A percentile compares a stretch with the other conserved stretches of the same genome.
These are phyloP conservation scores for Nycticorax nycticorax DNA, from an alignment of 2,113 vertebrate species.

Conservation along the genomic window DNA sequence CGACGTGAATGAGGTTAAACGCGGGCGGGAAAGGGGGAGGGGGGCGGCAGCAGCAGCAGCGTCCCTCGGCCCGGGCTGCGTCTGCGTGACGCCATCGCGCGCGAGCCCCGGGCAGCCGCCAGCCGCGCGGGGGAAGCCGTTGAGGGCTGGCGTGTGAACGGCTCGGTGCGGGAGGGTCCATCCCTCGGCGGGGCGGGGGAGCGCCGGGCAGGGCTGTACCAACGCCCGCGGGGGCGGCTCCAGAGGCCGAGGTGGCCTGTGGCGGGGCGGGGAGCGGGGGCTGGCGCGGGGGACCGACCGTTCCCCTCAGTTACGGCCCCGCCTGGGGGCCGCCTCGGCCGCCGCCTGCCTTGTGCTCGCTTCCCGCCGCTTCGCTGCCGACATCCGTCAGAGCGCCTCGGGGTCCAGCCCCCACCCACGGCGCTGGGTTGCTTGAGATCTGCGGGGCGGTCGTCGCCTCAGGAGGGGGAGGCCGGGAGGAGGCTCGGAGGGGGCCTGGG, in stretches of 20 bases:
- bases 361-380: neutral
- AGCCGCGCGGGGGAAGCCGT: accelerated
- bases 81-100: accelerated
- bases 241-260: accelerated
- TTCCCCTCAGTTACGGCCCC: accelerated
- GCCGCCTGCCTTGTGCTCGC: accelerated
- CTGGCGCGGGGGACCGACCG: accelerated
- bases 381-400: accelerated
- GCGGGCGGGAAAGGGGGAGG: too few relatives aligned
- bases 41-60: too few relatives aligned
- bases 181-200: neutral
- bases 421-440: too few relatives aligned
- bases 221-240: accelerated
- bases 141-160: neutral
- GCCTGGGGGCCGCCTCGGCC: too few relatives aligned
- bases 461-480: too few relatives aligned
- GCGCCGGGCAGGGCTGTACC: neutral
- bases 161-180: neutral
- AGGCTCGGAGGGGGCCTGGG: too few relatives aligned
- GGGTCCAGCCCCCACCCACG: accelerated
- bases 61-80: accelerated
- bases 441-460: accelerated
- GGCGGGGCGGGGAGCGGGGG: neutral
- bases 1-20: accelerated
- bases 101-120: accelerated